Evolutionary conservation across 2,113 vertebrate species (phyloP), one percentile per base, ranked within the genome.

Genomic region (Candoia aspera): DNA sequence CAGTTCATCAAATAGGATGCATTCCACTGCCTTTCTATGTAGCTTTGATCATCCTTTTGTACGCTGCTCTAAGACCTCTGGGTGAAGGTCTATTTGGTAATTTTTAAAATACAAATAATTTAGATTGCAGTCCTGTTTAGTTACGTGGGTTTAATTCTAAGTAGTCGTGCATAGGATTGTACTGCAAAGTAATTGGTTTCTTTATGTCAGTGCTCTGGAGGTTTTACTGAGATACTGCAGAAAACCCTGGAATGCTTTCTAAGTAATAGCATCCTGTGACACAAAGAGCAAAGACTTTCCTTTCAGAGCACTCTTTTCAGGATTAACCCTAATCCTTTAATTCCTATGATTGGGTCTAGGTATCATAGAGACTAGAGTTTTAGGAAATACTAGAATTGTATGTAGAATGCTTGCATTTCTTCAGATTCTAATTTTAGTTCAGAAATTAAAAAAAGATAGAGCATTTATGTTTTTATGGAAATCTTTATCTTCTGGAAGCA

Each of bases 401-500:
- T 88, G 64, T 85, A 23, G 0, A 94, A 90, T 89, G 88, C 93
- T 93, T 95, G 93, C 68, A 94, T 95, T 94, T 88, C 79, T 93
- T 60, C 84, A 92, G 88, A 91, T 91, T 96, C 46, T 96, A 95
- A 95, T 54, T 54, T 53, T 86, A 54, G 11, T 86, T 54, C 46
- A 86, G 84, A 42, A 79, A 21, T 42, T 73, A 93, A 93, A 94
- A 96, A 87, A 88, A 37, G 57, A 42, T 87, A 68, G 91, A 29
- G 90, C 93, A 95, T 94, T 92, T 93, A 94, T 94, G 93, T 87
- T 91, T 83, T 90, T 93, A 94, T 93, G 54, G 90, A 93, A 94
- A 93, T 91, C 90, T 93, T 93, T 95, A 42, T 87, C n/a, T 55
- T 89, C 57, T 60, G 88, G 0, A 0, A 92, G 91, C 92, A 94